These are phyloP conservation scores for Heteractis magnifica DNA, from an alignment of 92 coral and sea anemone species.

Conservation along the genomic window DNA sequence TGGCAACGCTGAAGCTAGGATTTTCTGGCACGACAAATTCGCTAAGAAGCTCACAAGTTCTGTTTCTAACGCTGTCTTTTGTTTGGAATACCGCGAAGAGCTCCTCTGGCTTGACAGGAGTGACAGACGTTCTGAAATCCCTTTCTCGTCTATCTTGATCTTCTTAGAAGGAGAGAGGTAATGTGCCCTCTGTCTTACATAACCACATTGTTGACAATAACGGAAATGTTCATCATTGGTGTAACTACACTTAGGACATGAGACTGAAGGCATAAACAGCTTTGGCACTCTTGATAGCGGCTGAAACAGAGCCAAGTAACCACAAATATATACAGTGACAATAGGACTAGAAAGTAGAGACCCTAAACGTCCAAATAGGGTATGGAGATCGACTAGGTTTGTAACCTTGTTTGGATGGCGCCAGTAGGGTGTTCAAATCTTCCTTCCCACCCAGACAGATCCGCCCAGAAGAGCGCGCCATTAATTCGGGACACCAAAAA, in stretches of 20 bases:
- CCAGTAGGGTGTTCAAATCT: background rate
- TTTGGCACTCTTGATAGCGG: slow-evolving; percentile 36
- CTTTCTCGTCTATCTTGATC: slow-evolving; percentile 11
- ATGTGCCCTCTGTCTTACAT: slow-evolving; percentile 26
- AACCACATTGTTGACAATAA: slow-evolving; percentile 54
- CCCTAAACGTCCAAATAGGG: slow-evolving; percentile 11
- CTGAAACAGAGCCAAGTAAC: slow-evolving; percentile 24
- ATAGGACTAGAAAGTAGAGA: slow-evolving; percentile 4
- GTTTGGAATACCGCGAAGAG: slow-evolving; percentile 28
- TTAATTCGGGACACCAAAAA: slow-evolving; percentile 31
- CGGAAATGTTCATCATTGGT: slow-evolving; percentile 50
- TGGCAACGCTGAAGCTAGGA: slow-evolving; percentile 23
- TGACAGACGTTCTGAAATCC: background rate
- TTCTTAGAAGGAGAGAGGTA: slow-evolving; percentile 17
- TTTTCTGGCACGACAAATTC: background rate
- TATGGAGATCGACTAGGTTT: background rate
- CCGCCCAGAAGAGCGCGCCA: slow-evolving; percentile 1
- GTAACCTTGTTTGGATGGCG: slow-evolving; percentile 5
- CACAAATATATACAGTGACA: slow-evolving; percentile 42
- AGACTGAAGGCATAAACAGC: slow-evolving; percentile 31
- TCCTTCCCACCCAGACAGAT: slow-evolving; percentile 6
- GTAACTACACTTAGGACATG: slow-evolving; percentile 44
- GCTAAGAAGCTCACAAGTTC: slow-evolving; percentile 23
- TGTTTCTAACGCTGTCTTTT: slow-evolving; percentile 26
- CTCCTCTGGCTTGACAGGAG: background rate